Evolutionary conservation across 1,140 invertebrate species (phyloP).

Genomic region (Bombus confusus): DNA sequence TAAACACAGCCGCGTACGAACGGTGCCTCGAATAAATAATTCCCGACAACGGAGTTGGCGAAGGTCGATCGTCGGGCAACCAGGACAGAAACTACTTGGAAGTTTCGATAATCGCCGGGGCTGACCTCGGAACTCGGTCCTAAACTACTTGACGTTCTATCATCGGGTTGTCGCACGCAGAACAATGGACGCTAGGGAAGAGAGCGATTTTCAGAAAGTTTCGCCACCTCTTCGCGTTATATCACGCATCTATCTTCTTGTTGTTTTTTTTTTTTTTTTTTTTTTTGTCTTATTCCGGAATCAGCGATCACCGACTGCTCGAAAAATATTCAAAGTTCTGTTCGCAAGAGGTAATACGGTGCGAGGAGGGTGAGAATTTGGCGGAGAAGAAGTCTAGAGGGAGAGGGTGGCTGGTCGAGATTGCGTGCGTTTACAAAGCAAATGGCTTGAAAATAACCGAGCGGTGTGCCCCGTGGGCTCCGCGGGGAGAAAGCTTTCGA

Average conservation of each 20-base stretch:
- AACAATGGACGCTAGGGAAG: no score
- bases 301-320: not conserved
- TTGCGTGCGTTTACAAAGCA: slow-evolving; percentile 82
- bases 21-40: slow-evolving; percentile 42
- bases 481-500: slow-evolving; percentile 59
- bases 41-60: not conserved
- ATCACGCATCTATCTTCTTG: no score
- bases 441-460: slow-evolving; percentile 82
- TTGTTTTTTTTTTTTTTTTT: not conserved
- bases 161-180: not conserved
- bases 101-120: not conserved
- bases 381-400: slow-evolving; percentile 23
- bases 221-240: slow-evolving; percentile 29
- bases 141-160: not conserved
- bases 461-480: slow-evolving; percentile 73
- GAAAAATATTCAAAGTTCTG: slow-evolving; percentile 52
- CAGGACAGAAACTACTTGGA: not conserved
- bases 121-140: not conserved
- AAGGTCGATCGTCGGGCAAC: not conserved
- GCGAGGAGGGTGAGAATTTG: slow-evolving; percentile 33
- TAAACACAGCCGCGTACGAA: slow-evolving; percentile 27
- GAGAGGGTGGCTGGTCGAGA: slow-evolving; percentile 70
- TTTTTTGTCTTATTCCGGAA: no score
- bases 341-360: not conserved
- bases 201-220: no score